Evolutionary conservation across 1,140 invertebrate genomes (phyloP).

Genomic region (Vanessa tameamea): DNA sequence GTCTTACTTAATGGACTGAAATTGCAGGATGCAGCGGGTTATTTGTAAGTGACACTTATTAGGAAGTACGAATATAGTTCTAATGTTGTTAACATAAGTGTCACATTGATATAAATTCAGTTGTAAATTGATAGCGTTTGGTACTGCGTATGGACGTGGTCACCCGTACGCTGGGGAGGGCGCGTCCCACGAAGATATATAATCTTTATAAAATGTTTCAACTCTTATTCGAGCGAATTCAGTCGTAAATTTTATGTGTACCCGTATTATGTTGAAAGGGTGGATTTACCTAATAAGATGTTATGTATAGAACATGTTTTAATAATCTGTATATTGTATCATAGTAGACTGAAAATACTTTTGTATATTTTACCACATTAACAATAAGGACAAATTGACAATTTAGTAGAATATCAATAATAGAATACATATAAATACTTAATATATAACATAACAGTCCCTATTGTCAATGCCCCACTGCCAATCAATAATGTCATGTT

Average conservation of each 20-base stretch:
- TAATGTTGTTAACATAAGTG: neutral
- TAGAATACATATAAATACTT: too few relatives aligned
- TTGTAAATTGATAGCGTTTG: neutral
- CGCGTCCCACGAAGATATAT: neutral
- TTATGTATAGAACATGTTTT: neutral
- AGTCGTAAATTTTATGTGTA: conserved; percentile 6
- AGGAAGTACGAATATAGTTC: neutral
- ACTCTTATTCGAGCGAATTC: neutral
- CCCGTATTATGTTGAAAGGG: conserved; percentile 1
- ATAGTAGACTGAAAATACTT: too few relatives aligned
- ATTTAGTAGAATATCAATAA: too few relatives aligned
- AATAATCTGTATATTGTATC: neutral
- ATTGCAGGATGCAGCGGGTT: conserved; percentile 2
- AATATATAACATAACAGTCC: too few relatives aligned
- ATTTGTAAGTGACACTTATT: neutral
- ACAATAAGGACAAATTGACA: too few relatives aligned
- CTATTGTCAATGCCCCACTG: too few relatives aligned
- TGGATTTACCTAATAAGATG: neutral
- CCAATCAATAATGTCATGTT: too few relatives aligned
- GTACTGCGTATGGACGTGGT: neutral
- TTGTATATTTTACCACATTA: too few relatives aligned
- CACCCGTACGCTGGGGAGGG: neutral
- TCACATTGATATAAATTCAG: conserved; percentile 2
- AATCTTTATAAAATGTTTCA: neutral
- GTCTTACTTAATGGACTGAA: conserved; percentile 4